A percentile compares a stretch with the other conserved stretches of the same genome.
Conservation (phyloP, 2,797 vertebrate species). For the Nannoperca obscura region DNA sequence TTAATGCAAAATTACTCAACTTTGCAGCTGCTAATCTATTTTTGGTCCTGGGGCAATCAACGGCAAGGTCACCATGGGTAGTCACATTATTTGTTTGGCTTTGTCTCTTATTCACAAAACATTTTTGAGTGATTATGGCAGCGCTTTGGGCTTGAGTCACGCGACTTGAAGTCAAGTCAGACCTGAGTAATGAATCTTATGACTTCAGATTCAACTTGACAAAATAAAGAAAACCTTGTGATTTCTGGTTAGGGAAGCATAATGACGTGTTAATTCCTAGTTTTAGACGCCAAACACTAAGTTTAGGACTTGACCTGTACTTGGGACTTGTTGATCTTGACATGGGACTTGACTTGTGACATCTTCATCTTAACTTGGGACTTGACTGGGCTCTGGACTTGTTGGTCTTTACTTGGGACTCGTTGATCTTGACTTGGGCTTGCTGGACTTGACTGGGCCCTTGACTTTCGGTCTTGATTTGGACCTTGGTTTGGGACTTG, state of each 20-base stretch:
- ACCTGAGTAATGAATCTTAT: too few relatives aligned
- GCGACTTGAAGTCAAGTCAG: not conserved
- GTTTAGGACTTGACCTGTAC: not conserved
- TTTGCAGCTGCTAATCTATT: not conserved
- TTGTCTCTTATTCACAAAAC: not conserved
- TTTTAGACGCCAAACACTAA: not conserved
- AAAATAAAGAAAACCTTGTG: not conserved
- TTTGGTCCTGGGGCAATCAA: not conserved
- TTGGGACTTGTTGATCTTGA: not conserved
- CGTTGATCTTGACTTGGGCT: too few relatives aligned
- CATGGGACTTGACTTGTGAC: not conserved
- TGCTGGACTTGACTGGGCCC: too few relatives aligned
- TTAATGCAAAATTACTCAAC: not conserved
- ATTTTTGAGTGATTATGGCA: not conserved
- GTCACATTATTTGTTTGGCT: not conserved
- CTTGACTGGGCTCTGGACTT: not conserved
- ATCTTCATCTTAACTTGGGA: too few relatives aligned
- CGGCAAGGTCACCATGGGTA: not conserved
- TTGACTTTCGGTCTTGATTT: too few relatives aligned
- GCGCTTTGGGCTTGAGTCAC: not conserved
- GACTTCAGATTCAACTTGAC: not conserved
- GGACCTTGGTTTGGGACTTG: too few relatives aligned
- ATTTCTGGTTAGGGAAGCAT: not conserved
- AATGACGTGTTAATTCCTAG: not conserved
- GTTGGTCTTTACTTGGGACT: too few relatives aligned